A percentile compares a stretch with the other conserved stretches of the same genome.
phyloP scores from a whole-genome alignment of 2,113 vertebrate species.

The Macquaria ambigua region DNA sequence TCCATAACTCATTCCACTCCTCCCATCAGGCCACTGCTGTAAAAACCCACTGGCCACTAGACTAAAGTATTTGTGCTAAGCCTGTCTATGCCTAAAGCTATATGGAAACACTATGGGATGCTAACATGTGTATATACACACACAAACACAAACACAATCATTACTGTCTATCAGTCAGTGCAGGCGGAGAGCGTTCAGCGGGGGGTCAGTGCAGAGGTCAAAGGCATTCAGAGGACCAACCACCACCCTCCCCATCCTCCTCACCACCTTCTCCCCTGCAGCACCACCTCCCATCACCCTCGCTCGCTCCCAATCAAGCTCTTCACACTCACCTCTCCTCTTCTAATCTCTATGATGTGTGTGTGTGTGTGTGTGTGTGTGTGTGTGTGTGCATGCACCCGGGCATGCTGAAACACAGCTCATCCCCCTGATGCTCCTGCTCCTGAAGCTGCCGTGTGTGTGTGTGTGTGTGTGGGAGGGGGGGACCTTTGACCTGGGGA shows the following conservation, averaged over 20 bases:
- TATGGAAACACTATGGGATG: constrained; percentile 22
- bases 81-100: constrained; percentile 5
- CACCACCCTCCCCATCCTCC: constrained; percentile 43
- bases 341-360: constrained; percentile 46
- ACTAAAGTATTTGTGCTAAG: not conserved
- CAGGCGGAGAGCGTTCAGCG: constrained; percentile 50
- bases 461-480: not conserved
- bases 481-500: constrained; percentile 75
- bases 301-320: constrained; percentile 69
- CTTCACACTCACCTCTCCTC: constrained; percentile 61
- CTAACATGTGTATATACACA: constrained; percentile 48
- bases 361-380: constrained; percentile 47
- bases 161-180: constrained; percentile 65
- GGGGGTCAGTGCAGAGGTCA: constrained; percentile 79
- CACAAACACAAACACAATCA: constrained; percentile 64
- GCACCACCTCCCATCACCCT: constrained; percentile 52
- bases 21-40: not conserved
- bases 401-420: constrained; percentile 58
- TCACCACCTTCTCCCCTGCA: constrained; percentile 42
- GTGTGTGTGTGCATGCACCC: constrained; percentile 18
- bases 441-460: constrained; percentile 43
- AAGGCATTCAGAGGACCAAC: constrained; percentile 81
- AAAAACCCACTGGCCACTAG: not conserved
- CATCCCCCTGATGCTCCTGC: constrained; percentile 57
- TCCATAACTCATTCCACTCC: not conserved